Conservation (phyloP, 2,888 invertebrate genomes). For the Strigamia transsilvanica region DNA sequence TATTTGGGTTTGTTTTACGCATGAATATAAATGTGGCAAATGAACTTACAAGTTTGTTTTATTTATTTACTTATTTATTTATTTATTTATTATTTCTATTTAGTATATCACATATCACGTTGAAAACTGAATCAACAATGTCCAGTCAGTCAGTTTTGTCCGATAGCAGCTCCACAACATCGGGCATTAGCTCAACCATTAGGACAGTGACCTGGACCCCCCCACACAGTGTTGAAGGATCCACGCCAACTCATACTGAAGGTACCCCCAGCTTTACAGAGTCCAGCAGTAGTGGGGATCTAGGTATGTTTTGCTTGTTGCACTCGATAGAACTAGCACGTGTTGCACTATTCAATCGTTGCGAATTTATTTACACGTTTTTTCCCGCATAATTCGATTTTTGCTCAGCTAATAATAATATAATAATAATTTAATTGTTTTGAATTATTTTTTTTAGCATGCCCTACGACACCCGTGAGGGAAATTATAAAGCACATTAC, state of each 20-base stretch:
- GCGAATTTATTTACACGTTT: neutral
- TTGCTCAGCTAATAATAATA: too few relatives aligned
- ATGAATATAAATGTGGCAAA: neutral
- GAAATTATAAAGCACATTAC: conserved; percentile 12
- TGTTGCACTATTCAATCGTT: neutral
- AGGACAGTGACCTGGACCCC: conserved; percentile 61
- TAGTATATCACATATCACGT: conserved; percentile 58
- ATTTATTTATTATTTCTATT: neutral
- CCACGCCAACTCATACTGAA: conserved; percentile 97
- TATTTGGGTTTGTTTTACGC: neutral
- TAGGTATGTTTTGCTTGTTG: conserved; percentile 57
- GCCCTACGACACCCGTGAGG: conserved; percentile 48
- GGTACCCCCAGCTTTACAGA: conserved; percentile 97
- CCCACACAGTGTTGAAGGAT: conserved; percentile 64
- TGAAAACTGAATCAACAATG: conserved; percentile 58
- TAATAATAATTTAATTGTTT: neutral
- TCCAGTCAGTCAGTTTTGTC: conserved; percentile 57
- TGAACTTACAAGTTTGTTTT: too few relatives aligned
- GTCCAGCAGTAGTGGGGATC: conserved; percentile 77
- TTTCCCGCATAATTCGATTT: neutral
- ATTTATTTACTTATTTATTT: neutral
- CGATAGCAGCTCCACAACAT: conserved; percentile 59
- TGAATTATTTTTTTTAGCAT: neutral
- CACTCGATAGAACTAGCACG: neutral
- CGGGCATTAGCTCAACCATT: conserved; percentile 58